Evolutionary conservation across 1,140 invertebrate species (phyloP), one percentile per base, ranked within the genome.

Genomic region (Aplysia californica): DNA sequence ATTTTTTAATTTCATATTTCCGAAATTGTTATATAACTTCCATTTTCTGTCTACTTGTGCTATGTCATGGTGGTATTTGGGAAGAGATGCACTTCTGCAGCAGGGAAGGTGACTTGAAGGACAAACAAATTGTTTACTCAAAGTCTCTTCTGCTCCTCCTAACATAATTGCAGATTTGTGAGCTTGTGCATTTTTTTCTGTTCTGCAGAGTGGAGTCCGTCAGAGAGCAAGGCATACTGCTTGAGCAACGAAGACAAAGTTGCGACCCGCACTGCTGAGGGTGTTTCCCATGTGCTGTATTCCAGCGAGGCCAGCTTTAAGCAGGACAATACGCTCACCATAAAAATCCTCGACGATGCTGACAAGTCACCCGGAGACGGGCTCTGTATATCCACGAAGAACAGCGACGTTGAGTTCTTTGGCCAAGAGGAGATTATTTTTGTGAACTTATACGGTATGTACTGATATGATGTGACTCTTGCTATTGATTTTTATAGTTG

Each of bases 171-270:
- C n/a, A n/a, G n/a, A n/a, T n/a, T n/a, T n/a, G 44, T 50, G 44
- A 50, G 18, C 39, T 26, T 21, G 6, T 21, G 21, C 29, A 21
- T 72, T 50, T 79, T 50, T 68, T 68, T 68, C 76, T 29, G 23
- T 55, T 64, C 56, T 69, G 26, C 79, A 88, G 87, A 87, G 82
- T 88, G 87, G 87, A 67, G 66, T 35, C 55, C 36, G 59, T 38
- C 33, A 77, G 76, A 66, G 77, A 82, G 35, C 31, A 41, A 29
- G 21, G 84, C 81, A n/a, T 88, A 88, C 65, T 59, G 69, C 50
- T 65, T 78, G 6, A 86, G 82, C 72, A 85, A 87, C 79, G 87
- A 88, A 58, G 81, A 85, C 68, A 84, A 82, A 59, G 87, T 82
- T 35, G 85, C 81, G 1, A 87, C 85, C 2, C 68, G 84, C 39